A percentile compares a stretch with the other conserved stretches of the same genome.
Conservation (phyloP, 35 echinoderm and acorn worm species). For the Strongylocentrotus purpuratus region DNA sequence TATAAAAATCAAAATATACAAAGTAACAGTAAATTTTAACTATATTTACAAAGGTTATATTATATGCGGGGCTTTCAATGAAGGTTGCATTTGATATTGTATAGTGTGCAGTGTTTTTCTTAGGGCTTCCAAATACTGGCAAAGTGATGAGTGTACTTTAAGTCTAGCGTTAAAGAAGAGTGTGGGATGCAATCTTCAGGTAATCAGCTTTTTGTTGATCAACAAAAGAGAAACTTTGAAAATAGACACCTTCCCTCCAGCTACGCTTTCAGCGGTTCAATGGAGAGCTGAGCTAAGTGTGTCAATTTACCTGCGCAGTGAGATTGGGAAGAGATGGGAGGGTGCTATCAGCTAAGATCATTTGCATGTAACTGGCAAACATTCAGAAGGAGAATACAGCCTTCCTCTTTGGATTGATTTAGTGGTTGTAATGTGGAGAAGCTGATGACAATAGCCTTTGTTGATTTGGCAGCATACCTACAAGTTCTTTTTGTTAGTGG, state of each 20-base stretch:
- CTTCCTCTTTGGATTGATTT: constrained; percentile 14
- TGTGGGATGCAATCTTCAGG: neutral
- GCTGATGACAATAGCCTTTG: neutral
- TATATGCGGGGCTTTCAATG: no score
- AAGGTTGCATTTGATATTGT: neutral
- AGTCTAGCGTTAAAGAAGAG: neutral
- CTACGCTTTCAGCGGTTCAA: neutral
- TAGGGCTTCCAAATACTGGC: neutral
- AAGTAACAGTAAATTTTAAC: no score
- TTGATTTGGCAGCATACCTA: constrained; percentile 9
- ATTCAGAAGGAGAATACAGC: neutral
- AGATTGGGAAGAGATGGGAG: neutral
- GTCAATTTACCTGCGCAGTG: neutral
- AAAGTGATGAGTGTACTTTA: neutral
- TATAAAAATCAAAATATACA: no score
- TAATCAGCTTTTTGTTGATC: constrained; percentile 9
- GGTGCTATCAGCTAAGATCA: neutral
- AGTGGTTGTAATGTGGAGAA: neutral
- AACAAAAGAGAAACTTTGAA: neutral
- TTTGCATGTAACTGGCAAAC: constrained; percentile 31
- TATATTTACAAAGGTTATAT: no score
- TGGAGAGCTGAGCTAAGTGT: neutral
- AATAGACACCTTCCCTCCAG: constrained; percentile 1
- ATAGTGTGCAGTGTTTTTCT: neutral
- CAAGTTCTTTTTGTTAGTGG: neutral